Conservation (phyloP, 2,888 invertebrate genomes). For the Prosapia bicincta region DNA sequence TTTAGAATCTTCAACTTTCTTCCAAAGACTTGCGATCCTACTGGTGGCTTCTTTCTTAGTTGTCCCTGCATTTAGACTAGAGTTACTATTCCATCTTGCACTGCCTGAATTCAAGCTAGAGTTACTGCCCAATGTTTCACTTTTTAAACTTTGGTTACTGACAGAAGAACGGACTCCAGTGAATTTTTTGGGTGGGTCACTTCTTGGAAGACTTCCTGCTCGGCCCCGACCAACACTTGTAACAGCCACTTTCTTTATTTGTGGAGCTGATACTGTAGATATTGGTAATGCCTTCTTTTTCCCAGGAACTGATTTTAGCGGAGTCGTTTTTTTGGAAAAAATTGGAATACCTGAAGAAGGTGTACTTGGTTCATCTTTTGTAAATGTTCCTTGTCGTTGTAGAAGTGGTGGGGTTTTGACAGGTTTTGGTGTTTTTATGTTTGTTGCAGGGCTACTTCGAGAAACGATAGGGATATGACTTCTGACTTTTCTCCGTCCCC, state of each 20-base stretch:
- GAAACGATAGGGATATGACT: conserved; percentile 38
- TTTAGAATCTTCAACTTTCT: conserved; percentile 67
- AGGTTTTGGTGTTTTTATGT: conserved; percentile 36
- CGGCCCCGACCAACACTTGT: conserved; percentile 32
- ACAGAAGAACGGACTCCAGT: conserved; percentile 37
- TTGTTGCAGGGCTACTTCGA: conserved; percentile 31
- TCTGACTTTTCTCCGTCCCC: conserved; percentile 32
- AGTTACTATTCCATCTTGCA: conserved; percentile 58
- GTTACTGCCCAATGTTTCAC: conserved; percentile 30
- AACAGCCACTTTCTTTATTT: conserved; percentile 34
- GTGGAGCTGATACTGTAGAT: neutral
- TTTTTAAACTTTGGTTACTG: conserved; percentile 40
- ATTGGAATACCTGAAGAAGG: conserved; percentile 40
- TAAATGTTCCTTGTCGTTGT: conserved; percentile 68
- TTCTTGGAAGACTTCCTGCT: conserved; percentile 35
- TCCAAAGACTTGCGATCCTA: conserved; percentile 78
- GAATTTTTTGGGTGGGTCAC: conserved; percentile 29
- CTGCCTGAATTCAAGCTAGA: conserved; percentile 47
- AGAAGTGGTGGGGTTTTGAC: conserved; percentile 25
- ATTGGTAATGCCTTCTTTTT: conserved; percentile 17
- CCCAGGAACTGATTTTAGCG: conserved; percentile 2
- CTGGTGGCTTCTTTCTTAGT: conserved; percentile 51
- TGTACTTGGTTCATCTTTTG: conserved; percentile 69
- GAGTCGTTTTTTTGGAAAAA: conserved; percentile 20
- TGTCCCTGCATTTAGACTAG: conserved; percentile 51